A percentile compares a stretch with the other conserved stretches of the same genome.
phyloP scores from a whole-genome alignment of 1,140 invertebrate genomes.

The Polypedilum vanderplanki region DNA sequence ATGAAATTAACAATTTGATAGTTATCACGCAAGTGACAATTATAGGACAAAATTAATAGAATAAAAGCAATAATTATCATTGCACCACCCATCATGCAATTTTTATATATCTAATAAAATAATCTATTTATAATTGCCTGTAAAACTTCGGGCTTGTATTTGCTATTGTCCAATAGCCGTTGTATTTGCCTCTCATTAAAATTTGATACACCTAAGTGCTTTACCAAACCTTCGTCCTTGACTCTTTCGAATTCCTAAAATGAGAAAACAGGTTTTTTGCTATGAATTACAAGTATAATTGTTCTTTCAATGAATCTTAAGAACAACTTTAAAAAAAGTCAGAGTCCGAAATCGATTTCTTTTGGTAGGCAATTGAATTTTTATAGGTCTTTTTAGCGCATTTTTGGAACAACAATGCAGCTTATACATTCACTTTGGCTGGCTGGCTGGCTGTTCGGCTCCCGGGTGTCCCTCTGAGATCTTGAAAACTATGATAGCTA shows the following conservation, averaged over 20 bases:
- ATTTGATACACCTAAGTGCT: conserved; percentile 72
- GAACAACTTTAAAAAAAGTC: background rate
- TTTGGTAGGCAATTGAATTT: no score
- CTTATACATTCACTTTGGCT: no score
- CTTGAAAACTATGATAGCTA: no score
- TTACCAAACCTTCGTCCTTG: conserved; percentile 55
- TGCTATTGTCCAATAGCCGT: conserved; percentile 54
- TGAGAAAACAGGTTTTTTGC: conserved; percentile 30
- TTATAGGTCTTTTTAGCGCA: no score
- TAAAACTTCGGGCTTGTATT: conserved; percentile 61
- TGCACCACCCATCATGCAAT: background rate
- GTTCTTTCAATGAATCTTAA: background rate
- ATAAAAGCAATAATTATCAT: conserved; percentile 34
- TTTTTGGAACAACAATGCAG: no score
- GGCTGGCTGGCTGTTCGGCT: no score
- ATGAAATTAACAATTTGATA: no score
- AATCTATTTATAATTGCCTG: conserved; percentile 46
- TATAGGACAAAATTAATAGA: background rate
- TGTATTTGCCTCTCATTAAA: conserved; percentile 65
- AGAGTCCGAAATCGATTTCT: no score
- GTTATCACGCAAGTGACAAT: no score
- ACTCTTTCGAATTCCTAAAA: conserved; percentile 67
- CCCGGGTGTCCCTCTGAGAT: no score
- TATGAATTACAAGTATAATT: conserved; percentile 29
- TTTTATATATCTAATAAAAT: background rate